phyloP scores from a whole-genome alignment of 2,888 invertebrate genomes.

The Hyposoter didymator region DNA sequence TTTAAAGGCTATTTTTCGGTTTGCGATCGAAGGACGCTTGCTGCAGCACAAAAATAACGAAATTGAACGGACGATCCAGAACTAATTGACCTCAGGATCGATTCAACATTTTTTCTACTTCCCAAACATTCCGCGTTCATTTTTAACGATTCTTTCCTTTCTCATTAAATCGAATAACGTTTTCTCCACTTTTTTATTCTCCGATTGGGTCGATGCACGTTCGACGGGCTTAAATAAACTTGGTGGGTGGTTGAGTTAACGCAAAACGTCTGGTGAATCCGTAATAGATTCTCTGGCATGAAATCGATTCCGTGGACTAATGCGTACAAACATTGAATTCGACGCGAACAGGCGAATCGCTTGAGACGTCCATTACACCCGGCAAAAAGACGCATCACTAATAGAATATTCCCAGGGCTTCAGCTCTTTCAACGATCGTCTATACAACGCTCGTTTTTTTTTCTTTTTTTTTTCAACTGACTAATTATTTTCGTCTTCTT shows the following conservation, averaged over 20 bases:
- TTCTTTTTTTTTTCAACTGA: neutral
- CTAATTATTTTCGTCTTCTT: constrained; percentile 48
- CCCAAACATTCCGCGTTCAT: neutral
- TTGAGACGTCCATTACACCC: constrained; percentile 16
- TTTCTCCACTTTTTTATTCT: neutral
- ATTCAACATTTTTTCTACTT: neutral
- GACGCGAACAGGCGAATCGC: neutral
- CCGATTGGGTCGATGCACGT: neutral
- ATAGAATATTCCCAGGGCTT: constrained; percentile 49
- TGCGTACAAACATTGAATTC: constrained; percentile 26
- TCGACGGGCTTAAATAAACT: constrained; percentile 2
- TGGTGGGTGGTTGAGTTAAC: constrained; percentile 35
- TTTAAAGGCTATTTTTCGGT: constrained; percentile 58
- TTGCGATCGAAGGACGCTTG: constrained; percentile 64
- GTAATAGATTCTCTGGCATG: constrained; percentile 49
- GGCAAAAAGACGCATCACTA: constrained; percentile 17
- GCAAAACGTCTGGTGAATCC: constrained; percentile 34
- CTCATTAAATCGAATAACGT: neutral
- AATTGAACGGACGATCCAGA: constrained; percentile 9
- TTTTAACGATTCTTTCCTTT: neutral
- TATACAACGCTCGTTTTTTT: constrained; percentile 25
- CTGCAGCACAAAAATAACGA: constrained; percentile 46
- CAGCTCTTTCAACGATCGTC: constrained; percentile 65
- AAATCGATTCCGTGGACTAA: constrained; percentile 33
- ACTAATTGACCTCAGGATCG: neutral